Evolutionary conservation across 1,140 invertebrate genomes (phyloP).

Genomic region (Zaprionus africanus): DNA sequence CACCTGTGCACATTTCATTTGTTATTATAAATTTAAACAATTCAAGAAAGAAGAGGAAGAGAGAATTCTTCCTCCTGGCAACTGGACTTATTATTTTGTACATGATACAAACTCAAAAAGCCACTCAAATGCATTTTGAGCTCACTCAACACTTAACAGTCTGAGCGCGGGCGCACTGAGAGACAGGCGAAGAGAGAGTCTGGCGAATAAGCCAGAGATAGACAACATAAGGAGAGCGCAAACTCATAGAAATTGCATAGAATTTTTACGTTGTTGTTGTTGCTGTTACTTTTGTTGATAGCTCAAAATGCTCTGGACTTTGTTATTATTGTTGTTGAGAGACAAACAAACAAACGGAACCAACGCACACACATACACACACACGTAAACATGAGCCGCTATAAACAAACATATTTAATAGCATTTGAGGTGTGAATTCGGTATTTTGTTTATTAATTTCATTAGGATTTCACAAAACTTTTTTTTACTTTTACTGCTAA

Average conservation of each 20-base stretch:
- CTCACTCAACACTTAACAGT: conserved; percentile 6
- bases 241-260: conserved; percentile 47
- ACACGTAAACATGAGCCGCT: background rate
- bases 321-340: conserved; percentile 44
- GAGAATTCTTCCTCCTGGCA: background rate
- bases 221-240: conserved; percentile 33
- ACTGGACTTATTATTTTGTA: background rate
- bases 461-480: conserved; percentile 38
- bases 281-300: conserved; percentile 15
- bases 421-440: conserved; percentile 11
- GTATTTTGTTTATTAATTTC: conserved; percentile 15
- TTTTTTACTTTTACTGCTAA: conserved; percentile 33
- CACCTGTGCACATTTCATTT: conserved; percentile 6
- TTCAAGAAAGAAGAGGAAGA: conserved; percentile 1
- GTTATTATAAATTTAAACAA: background rate
- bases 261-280: conserved; percentile 31
- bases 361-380: conserved; percentile 6
- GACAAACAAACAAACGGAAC: conserved; percentile 32
- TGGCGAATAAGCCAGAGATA: background rate
- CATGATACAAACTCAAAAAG: conserved; percentile 11
- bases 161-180: conserved; percentile 29
- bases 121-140: conserved; percentile 13
- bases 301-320: conserved; percentile 34
- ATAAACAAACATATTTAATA: conserved; percentile 30
- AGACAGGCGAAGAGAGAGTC: background rate